Base-by-base conservation (phyloP, 2,888 invertebrate genomes). In the Idaea straminata region DNA sequence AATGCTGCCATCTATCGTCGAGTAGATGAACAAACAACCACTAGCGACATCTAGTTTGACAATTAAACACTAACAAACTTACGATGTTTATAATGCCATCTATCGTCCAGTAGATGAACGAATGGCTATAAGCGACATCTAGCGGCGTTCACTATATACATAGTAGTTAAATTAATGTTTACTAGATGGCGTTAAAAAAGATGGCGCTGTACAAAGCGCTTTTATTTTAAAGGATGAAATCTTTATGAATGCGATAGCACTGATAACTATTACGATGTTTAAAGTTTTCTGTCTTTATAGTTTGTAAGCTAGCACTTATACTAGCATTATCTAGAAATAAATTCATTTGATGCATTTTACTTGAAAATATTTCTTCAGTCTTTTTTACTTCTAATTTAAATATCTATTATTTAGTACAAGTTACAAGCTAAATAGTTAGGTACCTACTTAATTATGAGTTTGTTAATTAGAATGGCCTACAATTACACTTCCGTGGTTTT, bases 1-100 rank as follows among this genome's bases (percentile, higher is more conserved):
- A 59, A 10, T 35, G 62, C 61, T 76, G 83, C 83, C 84, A 85
- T 83, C 88, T 89, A 76, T 72, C 62, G 69, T 3, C 2, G 57
- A 76, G 65, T 68, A 72, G 68, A 5, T 10, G n/a, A 0, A 7
- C 15, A 6, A 16, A 58, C 15, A 4, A 58, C 16, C 15, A 58
- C 15, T 58, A 58, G 59, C 59, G 59, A 16, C 59, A 59, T 59
- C 59, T 58, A 58, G 15, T 16, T 58, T 47, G 47, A 7, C 13
- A 7, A 47, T 47, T 47, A 10, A 65, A 61, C 59, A 5, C 57
- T 47, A 66, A 25, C 25, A 25, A 25, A 25, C 25, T 25, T 13
- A 4, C 15, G 35, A 57, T 10, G n/a, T 10, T 7, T 62, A 16
- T 35, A 60, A 5, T 61, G 70, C 64, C 68, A 70, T 66, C 68